phyloP scores from a whole-genome alignment of 2,888 invertebrate genomes.

The Euspilapteryx auroguttella region DNA sequence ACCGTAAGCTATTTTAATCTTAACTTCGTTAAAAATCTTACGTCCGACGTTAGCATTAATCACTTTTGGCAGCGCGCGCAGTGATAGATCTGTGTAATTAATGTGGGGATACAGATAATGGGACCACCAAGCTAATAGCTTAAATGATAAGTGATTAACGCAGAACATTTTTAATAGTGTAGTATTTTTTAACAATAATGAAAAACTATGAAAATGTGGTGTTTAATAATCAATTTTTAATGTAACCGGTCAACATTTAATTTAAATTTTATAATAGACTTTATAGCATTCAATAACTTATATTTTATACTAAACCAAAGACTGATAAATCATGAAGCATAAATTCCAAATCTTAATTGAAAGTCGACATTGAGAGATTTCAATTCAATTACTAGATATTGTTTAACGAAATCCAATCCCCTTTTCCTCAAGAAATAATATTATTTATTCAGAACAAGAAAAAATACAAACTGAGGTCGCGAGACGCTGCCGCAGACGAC shows the following conservation, averaged over 20 bases:
- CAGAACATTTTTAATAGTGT: no score
- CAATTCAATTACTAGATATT: slow-evolving; percentile 63
- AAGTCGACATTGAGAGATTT: slow-evolving; percentile 62
- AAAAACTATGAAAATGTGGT: no score
- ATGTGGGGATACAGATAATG: slow-evolving; percentile 14
- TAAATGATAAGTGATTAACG: no score
- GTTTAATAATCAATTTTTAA: no score
- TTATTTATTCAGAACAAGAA: slow-evolving; percentile 62
- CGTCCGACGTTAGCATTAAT: slow-evolving; percentile 55
- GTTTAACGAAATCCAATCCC: slow-evolving; percentile 63
- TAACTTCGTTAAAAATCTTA: slow-evolving; percentile 61
- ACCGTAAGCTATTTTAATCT: slow-evolving; percentile 60
- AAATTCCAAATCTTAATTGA: slow-evolving; percentile 57
- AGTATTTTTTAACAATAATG: no score
- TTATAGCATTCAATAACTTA: slow-evolving; percentile 12
- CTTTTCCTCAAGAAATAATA: slow-evolving; percentile 57
- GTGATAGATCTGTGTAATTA: slow-evolving; percentile 42
- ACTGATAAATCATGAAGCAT: slow-evolving; percentile 42
- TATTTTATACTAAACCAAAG: slow-evolving; percentile 41
- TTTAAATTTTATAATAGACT: no score
- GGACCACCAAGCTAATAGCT: no score
- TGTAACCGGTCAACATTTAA: no score
- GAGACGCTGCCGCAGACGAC: slow-evolving; percentile 17
- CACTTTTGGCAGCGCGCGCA: slow-evolving; percentile 39
- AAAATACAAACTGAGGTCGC: slow-evolving; percentile 46